Evolutionary conservation across 2,888 invertebrate genomes (phyloP), one percentile per base, ranked within the genome.

Genomic region (Fragum whitleyi): DNA sequence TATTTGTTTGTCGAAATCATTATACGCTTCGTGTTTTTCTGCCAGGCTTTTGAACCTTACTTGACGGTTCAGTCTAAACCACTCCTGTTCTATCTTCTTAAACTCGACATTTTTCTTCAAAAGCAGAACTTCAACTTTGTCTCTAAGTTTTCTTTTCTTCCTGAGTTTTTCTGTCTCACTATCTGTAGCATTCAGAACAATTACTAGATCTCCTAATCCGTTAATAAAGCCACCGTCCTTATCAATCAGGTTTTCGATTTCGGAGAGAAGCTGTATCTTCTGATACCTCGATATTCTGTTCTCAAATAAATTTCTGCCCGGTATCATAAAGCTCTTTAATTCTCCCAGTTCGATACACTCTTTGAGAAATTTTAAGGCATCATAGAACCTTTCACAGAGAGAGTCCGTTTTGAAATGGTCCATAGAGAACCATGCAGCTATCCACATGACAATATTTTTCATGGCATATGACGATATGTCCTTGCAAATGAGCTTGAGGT

Each of bases 401-500:
- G 53, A 69, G 26, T 75, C 36, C 11, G 14, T 19, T 21, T 69
- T 28, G 36, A 75, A 79, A 11, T 57, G 28, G 16, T 47, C 47
- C n/a, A 29, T 39, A 9, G 71, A 47, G 26, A 32, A 32, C 19
- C 28, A 29, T 47, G 76, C 80, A 28, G 76, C 72, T 32, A 72
- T 19, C 80, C 80, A 80, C 7, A 80, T 21, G 26, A 80, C 21
- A 0, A 80, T 51, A 9, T 61, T 80, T 51, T 80, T 80, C n/a
- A 76, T 61, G 7, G 73, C 69, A 26, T 73, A 80, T 21, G 76
- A 76, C 7, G 80, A 69, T 7, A 80, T 76, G 16, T 42, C 32
- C 9, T 16, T 23, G 23, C 62, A 62, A 1, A 69, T 61, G n/a
- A 62, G 72, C 21, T 26, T 28, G 2, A 80, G 51, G n/a, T 61